These are phyloP conservation scores for Heliconius eleuchia DNA, from an alignment of 1,140 invertebrate species.

Conservation along the genomic window DNA sequence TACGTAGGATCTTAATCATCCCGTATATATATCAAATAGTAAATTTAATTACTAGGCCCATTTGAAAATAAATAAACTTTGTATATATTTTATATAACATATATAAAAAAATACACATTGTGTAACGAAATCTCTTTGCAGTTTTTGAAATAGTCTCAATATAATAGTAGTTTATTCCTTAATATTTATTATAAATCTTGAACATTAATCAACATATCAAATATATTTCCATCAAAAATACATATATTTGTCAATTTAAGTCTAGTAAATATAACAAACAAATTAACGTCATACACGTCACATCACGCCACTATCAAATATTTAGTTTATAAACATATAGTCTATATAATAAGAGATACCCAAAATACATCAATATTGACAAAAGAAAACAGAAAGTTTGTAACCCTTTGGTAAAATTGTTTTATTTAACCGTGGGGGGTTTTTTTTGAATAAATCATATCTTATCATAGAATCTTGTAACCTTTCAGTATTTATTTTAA, in stretches of 20 bases:
- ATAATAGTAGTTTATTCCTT: background rate
- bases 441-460: too few relatives aligned
- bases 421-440: too few relatives aligned
- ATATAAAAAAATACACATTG: background rate
- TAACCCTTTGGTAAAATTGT: too few relatives aligned
- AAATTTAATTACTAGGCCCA: too few relatives aligned
- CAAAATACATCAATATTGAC: too few relatives aligned
- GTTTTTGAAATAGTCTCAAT: background rate
- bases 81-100: background rate
- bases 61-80: too few relatives aligned
- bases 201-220: background rate
- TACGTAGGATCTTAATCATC: background rate
- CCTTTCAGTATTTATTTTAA: too few relatives aligned
- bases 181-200: background rate
- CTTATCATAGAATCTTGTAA: too few relatives aligned
- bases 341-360: too few relatives aligned
- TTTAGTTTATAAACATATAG: too few relatives aligned
- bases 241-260: background rate
- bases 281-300: background rate
- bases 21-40: background rate
- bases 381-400: too few relatives aligned
- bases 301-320: too few relatives aligned
- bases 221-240: slow-evolving; percentile 7
- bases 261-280: background rate
- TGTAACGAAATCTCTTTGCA: background rate